A percentile compares a stretch with the other conserved stretches of the same genome.
Evolutionary conservation across 2,113 vertebrate species (phyloP).

Genomic region (Laticauda laticaudata): DNA sequence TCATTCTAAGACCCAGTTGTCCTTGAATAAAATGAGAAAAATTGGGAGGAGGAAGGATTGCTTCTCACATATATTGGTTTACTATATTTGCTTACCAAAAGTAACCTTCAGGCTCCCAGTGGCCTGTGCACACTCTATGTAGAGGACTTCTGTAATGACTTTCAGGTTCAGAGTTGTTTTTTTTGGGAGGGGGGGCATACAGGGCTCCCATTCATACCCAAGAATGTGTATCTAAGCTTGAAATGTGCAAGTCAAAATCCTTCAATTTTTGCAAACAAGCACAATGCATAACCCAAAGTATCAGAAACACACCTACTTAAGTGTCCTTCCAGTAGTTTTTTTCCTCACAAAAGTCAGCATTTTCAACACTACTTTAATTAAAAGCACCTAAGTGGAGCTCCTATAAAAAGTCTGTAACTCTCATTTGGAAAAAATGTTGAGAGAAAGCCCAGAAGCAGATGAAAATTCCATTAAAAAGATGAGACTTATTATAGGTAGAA

Average conservation of each 20-base stretch:
- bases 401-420: not conserved
- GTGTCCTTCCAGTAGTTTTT: not conserved
- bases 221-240: not conserved
- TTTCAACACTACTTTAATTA: not conserved
- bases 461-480: not conserved
- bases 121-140: not conserved
- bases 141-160: not conserved
- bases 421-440: not conserved
- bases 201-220: not conserved
- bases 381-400: not conserved
- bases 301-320: not conserved
- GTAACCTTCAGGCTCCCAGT: not conserved
- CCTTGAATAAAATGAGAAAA: accelerated
- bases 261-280: not conserved
- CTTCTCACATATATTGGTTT: not conserved
- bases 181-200: not conserved
- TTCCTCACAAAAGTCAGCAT: not conserved
- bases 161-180: not conserved
- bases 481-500: not conserved
- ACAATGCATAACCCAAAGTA: not conserved
- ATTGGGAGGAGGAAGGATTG: not conserved
- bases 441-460: not conserved
- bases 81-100: not conserved
- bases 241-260: not conserved
- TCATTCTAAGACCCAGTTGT: accelerated